These are phyloP conservation scores for Eristalis pertinax DNA, from an alignment of 2,888 invertebrate species.

Conservation along the genomic window DNA sequence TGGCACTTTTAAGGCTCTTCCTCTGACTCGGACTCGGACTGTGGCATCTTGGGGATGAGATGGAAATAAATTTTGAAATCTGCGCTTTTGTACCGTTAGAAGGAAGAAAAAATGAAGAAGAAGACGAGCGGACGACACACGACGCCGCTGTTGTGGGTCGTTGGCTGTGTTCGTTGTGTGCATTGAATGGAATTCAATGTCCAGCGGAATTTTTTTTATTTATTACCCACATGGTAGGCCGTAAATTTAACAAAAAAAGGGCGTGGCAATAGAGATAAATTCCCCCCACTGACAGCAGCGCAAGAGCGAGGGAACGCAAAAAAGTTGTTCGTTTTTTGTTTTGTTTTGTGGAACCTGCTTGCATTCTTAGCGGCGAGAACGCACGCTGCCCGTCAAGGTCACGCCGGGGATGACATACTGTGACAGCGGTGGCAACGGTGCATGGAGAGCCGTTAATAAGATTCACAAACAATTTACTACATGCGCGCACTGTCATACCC, in stretches of 20 bases:
- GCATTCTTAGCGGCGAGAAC: neutral
- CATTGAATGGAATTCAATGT: neutral
- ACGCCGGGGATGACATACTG: conserved; percentile 41
- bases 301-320: conserved; percentile 2
- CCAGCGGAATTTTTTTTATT: conserved; percentile 43
- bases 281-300: conserved; percentile 36
- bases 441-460: conserved; percentile 24
- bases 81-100: conserved; percentile 64
- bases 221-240: conserved; percentile 31
- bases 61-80: conserved; percentile 67
- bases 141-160: conserved; percentile 5
- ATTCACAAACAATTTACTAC: conserved; percentile 38
- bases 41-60: conserved; percentile 31
- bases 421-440: neutral
- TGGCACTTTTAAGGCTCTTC: conserved; percentile 43
- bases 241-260: conserved; percentile 35
- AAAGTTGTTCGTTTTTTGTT: neutral
- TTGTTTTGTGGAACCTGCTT: neutral
- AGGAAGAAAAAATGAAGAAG: conserved; percentile 31
- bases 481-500: conserved; percentile 16
- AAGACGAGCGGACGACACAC: conserved; percentile 1
- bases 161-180: neutral
- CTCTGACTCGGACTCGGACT: too few species aligned
- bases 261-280: conserved; percentile 57
- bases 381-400: conserved; percentile 48